A percentile compares a stretch with the other conserved stretches of the same genome.
phyloP scores from a whole-genome alignment of 1,140 invertebrate genomes.

The Paraescarpia echinospica region DNA sequence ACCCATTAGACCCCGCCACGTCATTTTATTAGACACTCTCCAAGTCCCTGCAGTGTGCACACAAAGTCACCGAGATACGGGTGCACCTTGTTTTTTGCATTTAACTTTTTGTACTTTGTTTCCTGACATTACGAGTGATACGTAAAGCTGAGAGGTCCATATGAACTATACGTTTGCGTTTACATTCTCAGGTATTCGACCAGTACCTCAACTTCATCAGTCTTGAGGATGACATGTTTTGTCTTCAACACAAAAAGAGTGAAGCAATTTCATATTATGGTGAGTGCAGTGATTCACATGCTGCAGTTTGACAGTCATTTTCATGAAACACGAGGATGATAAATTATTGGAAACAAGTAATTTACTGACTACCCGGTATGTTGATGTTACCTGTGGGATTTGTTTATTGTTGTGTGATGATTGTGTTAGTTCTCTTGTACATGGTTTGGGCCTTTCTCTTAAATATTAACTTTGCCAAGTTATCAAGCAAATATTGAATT shows the following conservation, averaged over 20 bases:
- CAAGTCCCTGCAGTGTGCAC: too few species aligned
- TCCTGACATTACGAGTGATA: too few species aligned
- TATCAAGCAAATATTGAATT: neutral
- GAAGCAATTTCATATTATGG: slow-evolving; percentile 91
- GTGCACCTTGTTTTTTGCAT: too few species aligned
- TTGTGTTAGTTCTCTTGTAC: neutral
- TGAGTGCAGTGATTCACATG: slow-evolving; percentile 54
- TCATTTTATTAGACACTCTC: too few species aligned
- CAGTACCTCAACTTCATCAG: slow-evolving; percentile 99
- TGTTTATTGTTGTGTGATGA: too few species aligned
- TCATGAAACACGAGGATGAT: neutral
- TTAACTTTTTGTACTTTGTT: too few species aligned
- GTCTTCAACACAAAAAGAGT: slow-evolving; percentile 87
- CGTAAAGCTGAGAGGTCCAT: too few species aligned
- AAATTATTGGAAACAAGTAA: neutral
- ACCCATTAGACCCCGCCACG: neutral
- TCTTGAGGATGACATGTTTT: slow-evolving; percentile 96
- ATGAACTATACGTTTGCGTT: neutral
- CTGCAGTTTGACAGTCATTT: neutral
- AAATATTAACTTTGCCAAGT: neutral
- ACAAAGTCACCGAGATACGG: too few species aligned
- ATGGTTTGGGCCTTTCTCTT: neutral
- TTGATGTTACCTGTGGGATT: too few species aligned
- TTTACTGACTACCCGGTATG: neutral
- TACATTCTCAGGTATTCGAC: slow-evolving; percentile 46